phyloP scores from a whole-genome alignment of 2,888 invertebrate species.

The Agonopterix alstromeriana region DNA sequence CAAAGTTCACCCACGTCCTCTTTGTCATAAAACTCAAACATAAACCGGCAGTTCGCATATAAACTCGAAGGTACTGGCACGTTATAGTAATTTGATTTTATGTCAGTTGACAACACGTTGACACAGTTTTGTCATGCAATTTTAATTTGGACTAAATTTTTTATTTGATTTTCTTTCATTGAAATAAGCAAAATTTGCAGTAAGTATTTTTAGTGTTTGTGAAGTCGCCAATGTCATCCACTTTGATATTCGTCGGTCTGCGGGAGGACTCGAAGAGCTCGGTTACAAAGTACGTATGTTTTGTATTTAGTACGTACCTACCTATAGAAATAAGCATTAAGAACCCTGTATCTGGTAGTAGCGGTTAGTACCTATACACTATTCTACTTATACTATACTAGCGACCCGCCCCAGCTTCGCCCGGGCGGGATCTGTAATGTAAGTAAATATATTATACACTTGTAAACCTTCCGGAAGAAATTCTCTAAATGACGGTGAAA shows the following conservation, averaged over 20 bases:
- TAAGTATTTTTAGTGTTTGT: slow-evolving; percentile 10
- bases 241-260: slow-evolving; percentile 76
- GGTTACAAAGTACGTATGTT: slow-evolving; percentile 70
- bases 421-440: neutral
- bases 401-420: neutral
- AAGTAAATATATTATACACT: no score
- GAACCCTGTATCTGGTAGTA: no score
- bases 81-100: slow-evolving; percentile 13
- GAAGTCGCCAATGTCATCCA: slow-evolving; percentile 74
- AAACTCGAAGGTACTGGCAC: slow-evolving; percentile 46
- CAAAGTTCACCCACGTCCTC: slow-evolving; percentile 47
- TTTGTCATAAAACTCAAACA: slow-evolving; percentile 44
- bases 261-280: slow-evolving; percentile 78
- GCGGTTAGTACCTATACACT: no score
- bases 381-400: neutral
- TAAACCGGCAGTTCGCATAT: slow-evolving; percentile 43
- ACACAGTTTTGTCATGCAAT: no score
- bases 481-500: neutral
- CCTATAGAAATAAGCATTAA: no score
- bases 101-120: no score
- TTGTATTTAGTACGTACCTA: neutral
- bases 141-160: no score
- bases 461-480: neutral
- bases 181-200: slow-evolving; percentile 26
- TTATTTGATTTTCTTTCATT: neutral